Percentiles rank a stretch among this genome's conserved stretches.
Evolutionary conservation across 2,888 invertebrate species (phyloP).

Genomic region (Archips crataeganus): DNA sequence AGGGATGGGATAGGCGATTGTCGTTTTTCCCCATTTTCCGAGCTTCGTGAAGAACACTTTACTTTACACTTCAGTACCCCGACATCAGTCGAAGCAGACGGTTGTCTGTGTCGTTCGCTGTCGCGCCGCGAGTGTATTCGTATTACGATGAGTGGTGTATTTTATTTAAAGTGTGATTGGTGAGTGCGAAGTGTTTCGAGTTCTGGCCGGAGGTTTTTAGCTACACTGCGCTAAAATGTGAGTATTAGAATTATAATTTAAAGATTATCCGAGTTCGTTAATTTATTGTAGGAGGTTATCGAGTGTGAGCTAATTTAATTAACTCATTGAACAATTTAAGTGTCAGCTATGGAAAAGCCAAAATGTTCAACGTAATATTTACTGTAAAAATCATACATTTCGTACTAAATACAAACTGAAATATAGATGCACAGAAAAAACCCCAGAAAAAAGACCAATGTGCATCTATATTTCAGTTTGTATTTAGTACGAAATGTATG

Average conservation of each 20-base stretch:
- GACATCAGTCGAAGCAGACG: conserved; percentile 66
- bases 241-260: conserved; percentile 46
- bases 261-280: conserved; percentile 10
- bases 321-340: not conserved
- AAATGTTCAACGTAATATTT: not conserved
- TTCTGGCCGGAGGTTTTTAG: conserved; percentile 47
- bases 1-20: conserved; percentile 51
- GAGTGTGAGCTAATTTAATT: not conserved
- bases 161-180: conserved; percentile 63
- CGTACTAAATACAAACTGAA: no score
- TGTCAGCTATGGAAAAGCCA: not conserved
- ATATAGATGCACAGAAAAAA: no score
- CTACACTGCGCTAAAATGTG: conserved; percentile 59
- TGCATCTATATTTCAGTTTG: no score
- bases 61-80: conserved; percentile 76
- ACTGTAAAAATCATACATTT: no score
- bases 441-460: no score
- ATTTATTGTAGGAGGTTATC: not conserved
- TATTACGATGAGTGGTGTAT: conserved; percentile 72
- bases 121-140: conserved; percentile 63
- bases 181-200: conserved; percentile 62
- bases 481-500: no score
- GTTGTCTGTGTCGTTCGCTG: conserved; percentile 58
- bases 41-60: conserved; percentile 45
- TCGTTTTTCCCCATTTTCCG: conserved; percentile 56